Percentiles rank a stretch among this genome's conserved stretches.
phyloP scores from a whole-genome alignment of 1,140 invertebrate genomes.

The Lepidurus couesii region DNA sequence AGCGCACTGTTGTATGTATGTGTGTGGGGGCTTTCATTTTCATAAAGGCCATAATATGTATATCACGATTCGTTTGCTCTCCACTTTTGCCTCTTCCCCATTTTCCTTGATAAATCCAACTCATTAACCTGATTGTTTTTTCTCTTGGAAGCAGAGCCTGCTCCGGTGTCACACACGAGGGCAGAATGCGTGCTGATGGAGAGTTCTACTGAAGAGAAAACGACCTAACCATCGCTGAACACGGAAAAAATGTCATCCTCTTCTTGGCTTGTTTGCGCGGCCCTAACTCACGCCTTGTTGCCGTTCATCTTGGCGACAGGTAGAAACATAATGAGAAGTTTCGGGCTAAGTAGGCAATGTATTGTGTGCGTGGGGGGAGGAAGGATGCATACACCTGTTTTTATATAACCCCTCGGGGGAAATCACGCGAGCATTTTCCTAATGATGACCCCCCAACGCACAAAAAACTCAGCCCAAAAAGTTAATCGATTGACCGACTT shows the following conservation, averaged over 20 bases:
- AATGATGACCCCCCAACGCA: background rate
- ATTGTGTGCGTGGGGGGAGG: background rate
- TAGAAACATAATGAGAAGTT: background rate
- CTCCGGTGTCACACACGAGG: background rate
- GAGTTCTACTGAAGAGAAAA: background rate
- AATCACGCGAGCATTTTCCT: slow-evolving; percentile 3
- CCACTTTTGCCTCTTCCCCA: background rate
- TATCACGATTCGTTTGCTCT: slow-evolving; percentile 2
- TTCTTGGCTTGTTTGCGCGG: background rate
- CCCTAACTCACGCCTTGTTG: background rate
- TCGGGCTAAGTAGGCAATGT: background rate
- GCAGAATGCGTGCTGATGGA: background rate
- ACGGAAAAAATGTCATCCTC: slow-evolving; percentile 8
- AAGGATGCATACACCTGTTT: background rate
- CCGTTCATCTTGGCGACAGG: background rate
- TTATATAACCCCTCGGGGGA: background rate
- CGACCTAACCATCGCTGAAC: background rate
- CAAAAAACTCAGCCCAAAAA: background rate
- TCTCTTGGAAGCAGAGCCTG: background rate
- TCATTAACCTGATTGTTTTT: slow-evolving; percentile 15
- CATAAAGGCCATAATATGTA: slow-evolving; percentile 12
- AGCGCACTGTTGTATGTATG: background rate
- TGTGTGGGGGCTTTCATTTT: slow-evolving; percentile 9
- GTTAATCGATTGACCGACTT: background rate
- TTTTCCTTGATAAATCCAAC: slow-evolving; percentile 12